Evolutionary conservation across 2,888 invertebrate species (phyloP), one percentile per base, ranked within the genome.

Genomic region (Unio pictorum): DNA sequence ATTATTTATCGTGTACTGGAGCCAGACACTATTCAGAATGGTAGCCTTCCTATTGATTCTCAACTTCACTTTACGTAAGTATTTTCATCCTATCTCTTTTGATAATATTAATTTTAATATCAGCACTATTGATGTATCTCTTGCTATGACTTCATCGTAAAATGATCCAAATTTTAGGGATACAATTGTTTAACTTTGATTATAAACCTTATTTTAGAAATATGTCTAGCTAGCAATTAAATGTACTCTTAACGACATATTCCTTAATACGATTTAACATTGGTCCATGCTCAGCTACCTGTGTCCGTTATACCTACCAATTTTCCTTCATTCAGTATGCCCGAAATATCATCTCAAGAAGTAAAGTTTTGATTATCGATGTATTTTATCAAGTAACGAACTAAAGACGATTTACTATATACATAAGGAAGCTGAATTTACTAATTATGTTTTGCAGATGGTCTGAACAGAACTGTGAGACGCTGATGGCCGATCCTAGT

Each of bases 1-100:
- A 76, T 68, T 6, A 73, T 81, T 17, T 79, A 79, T 66, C 61
- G 75, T 55, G 72, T 81, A 23, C 59, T 59, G 11, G 81, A 81
- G 62, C 81, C 81, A 3, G 34, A 28, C 7, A 6, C 64, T 7
- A 60, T 78, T 0, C 56, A 67, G 45, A 65, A 63, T 30, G 23
- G 59, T 54, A 57, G 60, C 3, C 69, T 75, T 4, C 55, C 58
- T 1, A 7, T 75, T 5, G 72, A 78, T 23, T 66, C 71, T 11
- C 60, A 58, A 0, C 64, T 79, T 17, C 23, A 64, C 55, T 79
- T 79, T 61, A 79, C 71, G 79, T 79, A 59, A 28, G 30, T 20
- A 4, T 28, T 54, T 30, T 30, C 30, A 30, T 4, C 30, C 30
- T 30, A n/a, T 30, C 30, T 30, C 3, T 4, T 30, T 30, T 30